A percentile compares a stretch with the other conserved stretches of the same genome.
phyloP scores from a whole-genome alignment of 2,888 invertebrate species.

The Selenia dentaria region DNA sequence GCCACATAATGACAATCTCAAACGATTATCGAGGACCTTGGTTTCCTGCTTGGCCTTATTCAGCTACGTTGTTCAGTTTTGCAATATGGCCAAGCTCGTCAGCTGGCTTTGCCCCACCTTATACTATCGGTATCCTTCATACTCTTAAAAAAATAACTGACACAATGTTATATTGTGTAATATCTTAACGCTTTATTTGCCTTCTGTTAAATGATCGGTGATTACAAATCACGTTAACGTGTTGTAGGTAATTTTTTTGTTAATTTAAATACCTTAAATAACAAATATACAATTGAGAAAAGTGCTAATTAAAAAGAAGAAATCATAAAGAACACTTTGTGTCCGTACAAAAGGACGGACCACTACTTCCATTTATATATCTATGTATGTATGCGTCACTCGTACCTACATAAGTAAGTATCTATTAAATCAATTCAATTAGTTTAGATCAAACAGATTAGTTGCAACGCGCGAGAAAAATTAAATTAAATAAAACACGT shows the following conservation, averaged over 20 bases:
- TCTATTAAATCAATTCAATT: no score
- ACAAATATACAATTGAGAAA: no score
- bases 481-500: no score
- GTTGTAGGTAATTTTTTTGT: conserved; percentile 1
- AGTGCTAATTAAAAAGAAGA: no score
- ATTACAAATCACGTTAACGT: neutral
- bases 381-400: no score
- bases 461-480: no score
- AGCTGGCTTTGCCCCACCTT: conserved; percentile 24
- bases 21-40: neutral
- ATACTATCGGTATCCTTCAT: conserved; percentile 37
- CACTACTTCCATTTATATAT: no score
- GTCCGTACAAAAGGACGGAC: no score
- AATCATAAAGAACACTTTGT: no score
- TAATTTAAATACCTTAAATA: neutral
- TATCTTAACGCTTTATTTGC: conserved; percentile 9
- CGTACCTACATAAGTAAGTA: no score
- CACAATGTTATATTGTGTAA: conserved; percentile 35
- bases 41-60: neutral
- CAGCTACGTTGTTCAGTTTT: conserved; percentile 16
- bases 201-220: neutral
- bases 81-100: conserved; percentile 30
- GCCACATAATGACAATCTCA: no score
- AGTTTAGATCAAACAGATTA: no score
- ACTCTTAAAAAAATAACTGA: conserved; percentile 32